Percentiles rank a stretch among this genome's conserved stretches.
Conservation (phyloP, 1,140 invertebrate genomes). For the Brachionus asplanchnoidis region DNA sequence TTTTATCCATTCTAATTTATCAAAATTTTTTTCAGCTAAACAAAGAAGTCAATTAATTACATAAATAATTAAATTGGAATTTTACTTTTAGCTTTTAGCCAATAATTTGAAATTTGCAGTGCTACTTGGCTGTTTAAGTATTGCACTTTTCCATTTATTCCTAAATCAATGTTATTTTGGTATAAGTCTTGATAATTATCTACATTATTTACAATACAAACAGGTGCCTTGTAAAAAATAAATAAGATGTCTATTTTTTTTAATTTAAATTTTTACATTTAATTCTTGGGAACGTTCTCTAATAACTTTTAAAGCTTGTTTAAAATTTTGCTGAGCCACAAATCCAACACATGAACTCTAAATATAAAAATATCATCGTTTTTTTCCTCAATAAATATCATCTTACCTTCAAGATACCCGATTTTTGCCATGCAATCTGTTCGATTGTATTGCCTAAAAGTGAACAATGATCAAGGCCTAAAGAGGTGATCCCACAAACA, state of each 20-base stretch:
- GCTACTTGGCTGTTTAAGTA: slow-evolving; percentile 16
- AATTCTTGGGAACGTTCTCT: slow-evolving; percentile 3
- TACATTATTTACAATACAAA: slow-evolving; percentile 30
- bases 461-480: slow-evolving; percentile 79
- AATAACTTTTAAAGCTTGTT: slow-evolving; percentile 21
- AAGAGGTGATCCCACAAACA: slow-evolving; percentile 80
- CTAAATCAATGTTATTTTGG: background rate
- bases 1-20: background rate
- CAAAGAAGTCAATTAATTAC: background rate
- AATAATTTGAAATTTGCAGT: slow-evolving; percentile 12
- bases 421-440: slow-evolving; percentile 88
- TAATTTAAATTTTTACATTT: background rate
- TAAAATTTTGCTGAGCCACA: background rate
- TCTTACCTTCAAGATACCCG: slow-evolving; percentile 81
- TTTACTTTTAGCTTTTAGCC: background rate
- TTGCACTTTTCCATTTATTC: slow-evolving; percentile 26
- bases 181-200: background rate
- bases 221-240: background rate
- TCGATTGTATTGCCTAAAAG: slow-evolving; percentile 77
- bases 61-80: background rate
- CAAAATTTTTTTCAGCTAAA: background rate
- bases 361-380: background rate
- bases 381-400: background rate
- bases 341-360: slow-evolving; percentile 13
- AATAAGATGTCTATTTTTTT: background rate